These are phyloP conservation scores for Ovis canadensis DNA, from an alignment of 2,113 vertebrate species.

Conservation along the genomic window DNA sequence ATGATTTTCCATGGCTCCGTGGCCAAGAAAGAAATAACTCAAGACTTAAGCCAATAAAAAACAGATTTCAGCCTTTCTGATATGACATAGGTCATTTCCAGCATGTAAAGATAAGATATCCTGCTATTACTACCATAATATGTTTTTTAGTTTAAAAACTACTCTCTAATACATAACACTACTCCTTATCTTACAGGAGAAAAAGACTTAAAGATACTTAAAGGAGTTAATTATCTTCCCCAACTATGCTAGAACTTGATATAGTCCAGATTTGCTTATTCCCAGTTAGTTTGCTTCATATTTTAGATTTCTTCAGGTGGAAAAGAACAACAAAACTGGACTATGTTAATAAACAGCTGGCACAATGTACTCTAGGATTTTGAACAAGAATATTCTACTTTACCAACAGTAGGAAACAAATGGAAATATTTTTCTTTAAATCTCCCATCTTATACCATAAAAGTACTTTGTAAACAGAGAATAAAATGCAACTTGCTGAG, in stretches of 20 bases:
- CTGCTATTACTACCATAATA: background rate
- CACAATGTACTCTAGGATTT: background rate
- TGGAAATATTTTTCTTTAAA: background rate
- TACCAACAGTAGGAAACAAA: background rate
- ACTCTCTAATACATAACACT: background rate
- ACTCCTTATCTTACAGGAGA: background rate
- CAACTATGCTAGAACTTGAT: background rate
- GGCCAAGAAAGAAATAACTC: background rate
- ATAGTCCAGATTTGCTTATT: background rate
- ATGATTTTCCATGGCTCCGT: background rate
- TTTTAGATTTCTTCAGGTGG: background rate
- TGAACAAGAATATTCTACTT: background rate
- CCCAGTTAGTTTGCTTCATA: background rate
- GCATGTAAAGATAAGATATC: background rate
- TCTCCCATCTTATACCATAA: background rate
- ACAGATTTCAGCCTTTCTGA: background rate
- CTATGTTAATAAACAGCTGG: background rate
- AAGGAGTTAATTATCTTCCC: background rate
- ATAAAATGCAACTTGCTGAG: background rate
- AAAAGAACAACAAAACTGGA: background rate
- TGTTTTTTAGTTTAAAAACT: background rate
- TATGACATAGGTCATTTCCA: background rate
- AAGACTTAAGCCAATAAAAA: background rate
- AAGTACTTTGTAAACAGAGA: background rate
- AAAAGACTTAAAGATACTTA: background rate